Base-by-base conservation (phyloP, 1,140 invertebrate species). In the Pinna nobilis region DNA sequence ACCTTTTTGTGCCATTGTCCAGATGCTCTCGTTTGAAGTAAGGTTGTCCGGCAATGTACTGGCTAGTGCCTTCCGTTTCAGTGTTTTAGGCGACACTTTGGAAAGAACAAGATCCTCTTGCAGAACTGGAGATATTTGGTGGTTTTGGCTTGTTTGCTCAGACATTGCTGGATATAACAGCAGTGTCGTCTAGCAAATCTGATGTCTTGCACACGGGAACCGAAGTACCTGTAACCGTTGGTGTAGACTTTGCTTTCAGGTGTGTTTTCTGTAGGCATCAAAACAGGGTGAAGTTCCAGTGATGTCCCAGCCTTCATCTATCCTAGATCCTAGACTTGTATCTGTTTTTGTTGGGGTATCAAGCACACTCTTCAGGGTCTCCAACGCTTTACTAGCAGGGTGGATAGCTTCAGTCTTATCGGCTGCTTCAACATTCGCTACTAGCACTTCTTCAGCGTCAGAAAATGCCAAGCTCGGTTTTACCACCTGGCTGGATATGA, bases 261-360 rank as follows among this genome's bases (percentile, higher is more conserved):
- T 28, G 11, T 28, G 6, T 59, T 59, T 67, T 47, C 69, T 74
- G 57, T 69, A 75, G 5, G 61, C 51, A 47, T 75, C 73, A 65
- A 69, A 69, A 39, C 73, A 69, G 23, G 65, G 73, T 23, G 73
- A 75, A 20, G 25, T 15, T 25, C 73, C 73, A 32, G 55, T 66
- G 6, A 64, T 4, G 49, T 74, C 72, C 68, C 68, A 69, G 18
- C 47, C 57, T 53, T 74, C 71, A 23, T 68, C 20, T 33, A 75
- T n/a, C 4, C 66, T 41, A 1, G 15, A 33, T n/a, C 4, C 66
- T 41, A 1, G 15, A 33, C 2, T 44, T 2, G 30, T 69, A 75
- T 32, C 30, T 51, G 6, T 55, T 11, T 63, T 49, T 30, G 25
- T 32, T 51, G 73, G 73, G 47, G 66, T 75, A 9, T 47, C 47